Conservation (phyloP, 2,888 invertebrate species). For the Cerceris rybyensis region DNA sequence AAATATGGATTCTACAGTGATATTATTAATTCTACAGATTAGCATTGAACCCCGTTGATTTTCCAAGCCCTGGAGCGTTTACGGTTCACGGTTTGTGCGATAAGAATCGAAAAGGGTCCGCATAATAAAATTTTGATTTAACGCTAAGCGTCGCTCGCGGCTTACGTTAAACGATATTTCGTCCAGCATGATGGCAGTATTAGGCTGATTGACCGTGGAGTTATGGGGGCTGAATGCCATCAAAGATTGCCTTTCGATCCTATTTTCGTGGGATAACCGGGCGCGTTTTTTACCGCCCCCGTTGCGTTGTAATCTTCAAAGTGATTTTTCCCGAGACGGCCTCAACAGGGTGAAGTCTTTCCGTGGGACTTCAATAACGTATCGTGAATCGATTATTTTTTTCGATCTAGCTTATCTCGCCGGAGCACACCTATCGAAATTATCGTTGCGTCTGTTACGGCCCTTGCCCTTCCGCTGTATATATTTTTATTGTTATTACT, state of each 20-base stretch:
- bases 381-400: too few species aligned
- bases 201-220: constrained; percentile 47
- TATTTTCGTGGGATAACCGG: neutral
- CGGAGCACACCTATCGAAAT: too few species aligned
- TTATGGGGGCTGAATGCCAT: constrained; percentile 38
- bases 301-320: constrained; percentile 5
- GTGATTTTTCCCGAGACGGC: constrained; percentile 4
- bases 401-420: too few species aligned
- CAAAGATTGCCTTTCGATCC: constrained; percentile 16
- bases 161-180: constrained; percentile 32
- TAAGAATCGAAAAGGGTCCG: constrained; percentile 17
- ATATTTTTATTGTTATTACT: too few species aligned
- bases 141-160: constrained; percentile 32
- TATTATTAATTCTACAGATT: neutral
- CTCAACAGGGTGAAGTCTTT: neutral
- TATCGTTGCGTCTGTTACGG: too few species aligned
- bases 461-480: too few species aligned
- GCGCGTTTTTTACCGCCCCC: neutral
- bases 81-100: constrained; percentile 7
- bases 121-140: constrained; percentile 56
- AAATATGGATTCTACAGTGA: too few species aligned
- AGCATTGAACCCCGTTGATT: constrained; percentile 8
- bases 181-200: constrained; percentile 45
- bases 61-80: constrained; percentile 12
- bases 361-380: too few species aligned